These are phyloP conservation scores for pig (Sus scrofa) DNA, from an alignment of 2,113 vertebrate species.

Conservation along the genomic window T2T-Sscrofa CM000813.6:7896001-7896500, in stretches of 20 bases:
- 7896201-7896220: neutral
- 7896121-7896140: rapidly evolving
- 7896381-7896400: neutral
- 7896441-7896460: neutral
- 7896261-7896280: too few species aligned
- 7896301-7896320: too few species aligned
- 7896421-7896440: neutral
- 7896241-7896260: too few species aligned
- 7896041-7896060: neutral
- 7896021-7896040: too few species aligned
- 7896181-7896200: neutral
- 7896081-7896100: neutral
- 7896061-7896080: neutral
- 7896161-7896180: neutral
- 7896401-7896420: neutral
- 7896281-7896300: too few species aligned
- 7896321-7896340: too few species aligned
- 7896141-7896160: neutral
- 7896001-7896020: too few species aligned
- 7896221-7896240: too few species aligned
- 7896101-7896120: too few species aligned
- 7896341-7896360: neutral
- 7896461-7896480: neutral
- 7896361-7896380: neutral
- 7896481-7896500: neutral